Evolutionary conservation across 2,113 vertebrate genomes (phyloP).

Genomic region (Prunella fulvescens): DNA sequence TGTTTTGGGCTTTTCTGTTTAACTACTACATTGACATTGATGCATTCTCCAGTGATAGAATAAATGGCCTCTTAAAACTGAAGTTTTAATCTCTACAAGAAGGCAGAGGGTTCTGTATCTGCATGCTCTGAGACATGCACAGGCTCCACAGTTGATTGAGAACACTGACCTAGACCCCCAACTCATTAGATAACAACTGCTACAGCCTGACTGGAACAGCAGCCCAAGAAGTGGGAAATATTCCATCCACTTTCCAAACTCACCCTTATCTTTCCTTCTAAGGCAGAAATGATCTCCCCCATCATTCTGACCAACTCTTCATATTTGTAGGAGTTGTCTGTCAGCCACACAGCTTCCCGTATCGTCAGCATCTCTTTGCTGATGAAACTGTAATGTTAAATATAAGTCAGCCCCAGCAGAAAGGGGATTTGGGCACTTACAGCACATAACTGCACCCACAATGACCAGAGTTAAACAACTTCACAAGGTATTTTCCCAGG

Average conservation of each 20-base stretch:
- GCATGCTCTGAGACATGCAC: background rate
- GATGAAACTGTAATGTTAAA: constrained; percentile 73
- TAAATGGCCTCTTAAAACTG: background rate
- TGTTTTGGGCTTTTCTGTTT: background rate
- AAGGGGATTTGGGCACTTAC: background rate
- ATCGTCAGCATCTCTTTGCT: constrained; percentile 97
- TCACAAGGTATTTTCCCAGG: background rate
- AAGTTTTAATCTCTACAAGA: background rate
- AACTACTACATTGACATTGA: background rate
- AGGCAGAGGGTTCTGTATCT: background rate
- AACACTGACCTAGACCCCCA: background rate
- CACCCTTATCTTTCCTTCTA: constrained; percentile 92
- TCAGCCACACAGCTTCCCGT: constrained; percentile 96
- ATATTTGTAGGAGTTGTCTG: constrained; percentile 97
- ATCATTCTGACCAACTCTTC: constrained; percentile 98
- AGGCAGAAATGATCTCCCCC: constrained; percentile 91
- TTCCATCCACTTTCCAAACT: constrained; percentile 15
- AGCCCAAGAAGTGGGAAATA: background rate
- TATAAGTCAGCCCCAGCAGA: background rate
- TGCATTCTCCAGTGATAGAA: background rate
- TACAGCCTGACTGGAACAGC: background rate
- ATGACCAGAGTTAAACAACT: background rate
- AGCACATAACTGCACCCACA: background rate
- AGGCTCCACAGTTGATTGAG: background rate
- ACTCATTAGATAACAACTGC: background rate